Conservation (phyloP, 2,113 vertebrate species). For the Carassius carassius region DNA sequence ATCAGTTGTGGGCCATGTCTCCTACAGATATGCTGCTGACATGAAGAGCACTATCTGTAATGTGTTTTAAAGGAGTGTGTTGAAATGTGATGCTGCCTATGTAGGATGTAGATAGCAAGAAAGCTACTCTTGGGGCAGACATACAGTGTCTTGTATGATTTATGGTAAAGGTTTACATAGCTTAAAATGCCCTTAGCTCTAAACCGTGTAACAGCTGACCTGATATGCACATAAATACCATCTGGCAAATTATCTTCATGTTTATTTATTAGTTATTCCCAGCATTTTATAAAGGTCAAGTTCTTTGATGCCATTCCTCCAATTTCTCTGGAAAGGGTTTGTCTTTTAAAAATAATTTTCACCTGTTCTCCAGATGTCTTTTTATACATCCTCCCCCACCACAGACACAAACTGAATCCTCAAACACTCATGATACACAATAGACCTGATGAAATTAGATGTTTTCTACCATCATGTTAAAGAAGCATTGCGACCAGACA, state of each 20-base stretch:
- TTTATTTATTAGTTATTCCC: constrained; percentile 39
- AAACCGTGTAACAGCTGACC: not conserved
- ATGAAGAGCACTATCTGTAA: not conserved
- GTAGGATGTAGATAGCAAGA: not conserved
- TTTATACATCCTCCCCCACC: not conserved
- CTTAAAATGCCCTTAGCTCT: not conserved
- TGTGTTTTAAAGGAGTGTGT: not conserved
- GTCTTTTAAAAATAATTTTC: constrained; percentile 30
- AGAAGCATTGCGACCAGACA: not conserved
- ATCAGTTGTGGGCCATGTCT: no score
- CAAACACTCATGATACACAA: not conserved
- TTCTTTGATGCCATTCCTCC: constrained; percentile 44
- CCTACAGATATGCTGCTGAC: no score
- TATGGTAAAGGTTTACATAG: not conserved
- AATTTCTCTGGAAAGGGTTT: constrained; percentile 19
- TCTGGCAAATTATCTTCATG: constrained; percentile 6
- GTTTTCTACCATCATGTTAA: not conserved
- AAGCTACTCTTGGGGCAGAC: not conserved
- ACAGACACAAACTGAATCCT: constrained; percentile 31
- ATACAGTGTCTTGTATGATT: not conserved
- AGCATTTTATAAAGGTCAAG: constrained; percentile 46
- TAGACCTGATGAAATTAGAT: not conserved
- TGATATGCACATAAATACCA: constrained; percentile 2
- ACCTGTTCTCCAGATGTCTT: constrained; percentile 51
- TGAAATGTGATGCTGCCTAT: not conserved